Evolutionary conservation across 2,888 invertebrate species (phyloP).

Genomic region (Drosophila testacea): DNA sequence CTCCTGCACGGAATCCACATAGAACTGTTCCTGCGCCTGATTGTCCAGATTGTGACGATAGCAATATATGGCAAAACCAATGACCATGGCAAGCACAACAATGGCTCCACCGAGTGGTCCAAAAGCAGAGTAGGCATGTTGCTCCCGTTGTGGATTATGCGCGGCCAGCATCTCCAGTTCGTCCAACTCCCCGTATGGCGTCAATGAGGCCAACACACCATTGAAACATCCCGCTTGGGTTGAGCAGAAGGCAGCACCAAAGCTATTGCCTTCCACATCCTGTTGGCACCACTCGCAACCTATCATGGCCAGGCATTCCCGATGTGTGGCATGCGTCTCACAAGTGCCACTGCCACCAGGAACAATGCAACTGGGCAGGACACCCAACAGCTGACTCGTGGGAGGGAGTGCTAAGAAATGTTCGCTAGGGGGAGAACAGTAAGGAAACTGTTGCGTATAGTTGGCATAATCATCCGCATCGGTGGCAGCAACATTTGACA

Average conservation of each 20-base stretch:
- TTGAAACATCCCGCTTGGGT: constrained; percentile 93
- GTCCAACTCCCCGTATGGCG: constrained; percentile 88
- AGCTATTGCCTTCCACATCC: constrained; percentile 90
- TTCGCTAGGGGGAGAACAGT: constrained; percentile 82
- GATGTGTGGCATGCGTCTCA: constrained; percentile 88
- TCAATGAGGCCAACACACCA: constrained; percentile 92
- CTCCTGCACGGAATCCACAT: constrained; percentile 86
- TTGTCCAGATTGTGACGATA: constrained; percentile 88
- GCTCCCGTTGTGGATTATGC: constrained; percentile 82
- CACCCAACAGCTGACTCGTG: constrained; percentile 85
- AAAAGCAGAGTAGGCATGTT: constrained; percentile 89
- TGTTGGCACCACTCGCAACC: constrained; percentile 97
- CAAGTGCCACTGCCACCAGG: constrained; percentile 88
- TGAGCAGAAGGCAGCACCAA: constrained; percentile 91
- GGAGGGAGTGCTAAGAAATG: constrained; percentile 71
- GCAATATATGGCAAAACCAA: constrained; percentile 94
- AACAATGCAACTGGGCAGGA: constrained; percentile 87
- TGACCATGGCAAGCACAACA: constrained; percentile 91
- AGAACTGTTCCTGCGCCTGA: constrained; percentile 85
- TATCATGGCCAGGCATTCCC: constrained; percentile 90
- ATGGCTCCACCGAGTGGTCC: constrained; percentile 95
- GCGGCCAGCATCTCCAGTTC: constrained; percentile 82
- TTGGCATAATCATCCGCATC: constrained; percentile 61
- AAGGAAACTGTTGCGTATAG: constrained; percentile 80
- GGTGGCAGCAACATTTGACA: constrained; percentile 43